Evolutionary conservation across 2,797 vertebrate species (phyloP).

Genomic region (Florisuga fusca): DNA sequence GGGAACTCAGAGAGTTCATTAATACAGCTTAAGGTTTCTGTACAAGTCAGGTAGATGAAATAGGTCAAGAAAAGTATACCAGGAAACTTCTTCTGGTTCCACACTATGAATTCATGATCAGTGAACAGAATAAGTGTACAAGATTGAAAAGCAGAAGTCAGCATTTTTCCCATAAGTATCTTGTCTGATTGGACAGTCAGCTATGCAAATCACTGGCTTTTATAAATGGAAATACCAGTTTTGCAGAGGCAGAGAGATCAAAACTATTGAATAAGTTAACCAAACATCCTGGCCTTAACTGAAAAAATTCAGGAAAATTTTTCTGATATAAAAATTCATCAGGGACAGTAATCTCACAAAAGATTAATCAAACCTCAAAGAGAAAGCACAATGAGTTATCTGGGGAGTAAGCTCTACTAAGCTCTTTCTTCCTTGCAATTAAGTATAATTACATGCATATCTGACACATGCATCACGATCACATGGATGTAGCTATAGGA

Average conservation of each 20-base stretch:
- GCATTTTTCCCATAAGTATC: neutral
- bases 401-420: conserved; percentile 15
- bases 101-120: neutral
- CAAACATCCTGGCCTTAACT: neutral
- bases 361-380: neutral
- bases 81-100: neutral
- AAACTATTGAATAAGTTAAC: neutral
- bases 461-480: neutral
- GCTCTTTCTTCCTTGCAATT: conserved; percentile 14
- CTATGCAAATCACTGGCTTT: neutral
- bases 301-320: neutral
- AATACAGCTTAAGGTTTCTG: neutral
- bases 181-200: neutral
- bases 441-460: conserved; percentile 12
- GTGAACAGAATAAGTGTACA: neutral
- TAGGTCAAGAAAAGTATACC: neutral
- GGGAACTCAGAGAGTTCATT: neutral
- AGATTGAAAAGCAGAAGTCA: neutral
- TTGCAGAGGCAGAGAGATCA: neutral
- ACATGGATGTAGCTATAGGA: neutral
- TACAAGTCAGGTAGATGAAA: neutral
- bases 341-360: neutral
- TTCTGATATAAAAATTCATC: neutral
- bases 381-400: neutral
- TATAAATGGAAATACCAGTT: neutral